Evolutionary conservation across 2,888 invertebrate genomes (phyloP), one percentile per base, ranked within the genome.

Genomic region (Andrena bucephala): DNA sequence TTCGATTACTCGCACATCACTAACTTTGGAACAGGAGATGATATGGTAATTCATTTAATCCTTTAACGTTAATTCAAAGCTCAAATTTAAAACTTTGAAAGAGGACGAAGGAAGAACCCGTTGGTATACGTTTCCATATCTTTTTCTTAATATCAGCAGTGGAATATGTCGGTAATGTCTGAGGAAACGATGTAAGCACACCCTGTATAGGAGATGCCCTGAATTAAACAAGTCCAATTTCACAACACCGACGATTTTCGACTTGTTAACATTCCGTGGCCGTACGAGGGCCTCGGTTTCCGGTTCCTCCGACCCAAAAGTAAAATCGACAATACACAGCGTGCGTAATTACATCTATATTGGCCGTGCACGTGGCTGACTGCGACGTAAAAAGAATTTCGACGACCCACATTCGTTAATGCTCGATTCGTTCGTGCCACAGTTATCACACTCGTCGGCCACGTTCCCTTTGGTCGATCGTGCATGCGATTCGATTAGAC

Each of bases 341-440:
- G 50, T 29, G 80, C 72, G 77, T 81, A 77, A 83, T 83, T 81
- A 76, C 72, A 57, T 66, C 63, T 52, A 75, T 75, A 68, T 83
- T 54, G 65, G 7, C 36, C 42, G 63, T 48, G 48, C 67, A 70
- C 81, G 81, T 67, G 81, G 20, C 36, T 16, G 31, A n/a, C 36
- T 62, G 29, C 8, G 13, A 20, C 54, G n/a, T 20, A 50, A 70
- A 57, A 31, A 69, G 59, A 36, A 52, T 83, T 67, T 74, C 77
- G 77, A 68, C 62, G 78, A 71, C 71, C 78, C 71, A 67, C 29
- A 80, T 73, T 62, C 62, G 16, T 20, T 2, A 24, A 20, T n/a
- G n/a, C 31, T 57, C 36, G 36, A 33, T n/a, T 42, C 57, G 36
- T 63, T 57, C 48, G 10, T 62, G 70, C 24, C 77, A 27, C 65